Conservation (phyloP, 1,140 invertebrate genomes). For the Archegozetes longisetosus region DNA sequence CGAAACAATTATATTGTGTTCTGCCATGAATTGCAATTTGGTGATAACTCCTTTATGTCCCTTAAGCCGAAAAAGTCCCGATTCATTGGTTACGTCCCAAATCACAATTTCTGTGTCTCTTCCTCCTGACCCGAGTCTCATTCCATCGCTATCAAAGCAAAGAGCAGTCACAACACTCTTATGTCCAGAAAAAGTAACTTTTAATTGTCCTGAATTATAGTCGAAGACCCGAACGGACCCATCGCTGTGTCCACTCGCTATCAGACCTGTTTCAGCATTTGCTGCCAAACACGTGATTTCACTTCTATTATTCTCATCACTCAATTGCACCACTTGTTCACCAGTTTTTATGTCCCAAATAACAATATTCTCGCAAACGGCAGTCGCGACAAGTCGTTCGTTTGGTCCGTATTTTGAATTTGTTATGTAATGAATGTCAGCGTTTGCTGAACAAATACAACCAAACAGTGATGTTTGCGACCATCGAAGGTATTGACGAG, state of each 20-base stretch:
- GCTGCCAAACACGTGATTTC: slow-evolving; percentile 34
- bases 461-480: slow-evolving; percentile 62
- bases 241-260: slow-evolving; percentile 83
- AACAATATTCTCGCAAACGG: slow-evolving; percentile 77
- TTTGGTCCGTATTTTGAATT: slow-evolving; percentile 46
- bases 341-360: slow-evolving; percentile 83
- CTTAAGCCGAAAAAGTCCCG: slow-evolving; percentile 65
- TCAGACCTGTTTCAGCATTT: slow-evolving; percentile 29
- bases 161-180: slow-evolving; percentile 65
- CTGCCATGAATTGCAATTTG: slow-evolving; percentile 56
- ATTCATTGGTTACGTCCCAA: slow-evolving; percentile 84
- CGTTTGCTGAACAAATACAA: slow-evolving; percentile 57
- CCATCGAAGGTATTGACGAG: slow-evolving; percentile 90
- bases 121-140: slow-evolving; percentile 65
- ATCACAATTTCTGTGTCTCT: slow-evolving; percentile 64
- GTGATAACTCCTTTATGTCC: slow-evolving; percentile 90
- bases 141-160: slow-evolving; percentile 57
- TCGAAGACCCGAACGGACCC: slow-evolving; percentile 65
- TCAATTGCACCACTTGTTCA: slow-evolving; percentile 66
- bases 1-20: slow-evolving; percentile 56
- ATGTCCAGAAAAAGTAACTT: slow-evolving; percentile 73
- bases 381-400: slow-evolving; percentile 66
- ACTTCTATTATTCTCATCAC: slow-evolving; percentile 45
- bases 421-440: slow-evolving; percentile 53
- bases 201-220: slow-evolving; percentile 41